These are phyloP conservation scores for Labia minor DNA, from an alignment of 2,888 invertebrate genomes.

Conservation along the genomic window DNA sequence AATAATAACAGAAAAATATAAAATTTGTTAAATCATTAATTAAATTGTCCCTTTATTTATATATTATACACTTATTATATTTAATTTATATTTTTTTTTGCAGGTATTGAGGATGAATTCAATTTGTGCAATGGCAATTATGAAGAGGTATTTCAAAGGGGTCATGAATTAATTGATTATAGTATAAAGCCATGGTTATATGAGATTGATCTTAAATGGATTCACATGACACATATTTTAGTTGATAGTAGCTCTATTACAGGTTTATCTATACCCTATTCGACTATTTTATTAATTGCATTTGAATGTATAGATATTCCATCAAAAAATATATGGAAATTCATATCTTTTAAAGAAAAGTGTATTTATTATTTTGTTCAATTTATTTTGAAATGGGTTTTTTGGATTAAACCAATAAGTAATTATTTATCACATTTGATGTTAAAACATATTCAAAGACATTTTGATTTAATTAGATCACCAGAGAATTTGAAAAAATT, in stretches of 20 bases:
- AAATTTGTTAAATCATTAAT: too few species aligned
- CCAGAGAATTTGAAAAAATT: too few species aligned
- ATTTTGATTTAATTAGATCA: too few species aligned
- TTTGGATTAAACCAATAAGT: too few species aligned
- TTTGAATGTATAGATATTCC: background rate
- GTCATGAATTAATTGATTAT: slow-evolving; percentile 30
- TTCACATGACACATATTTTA: slow-evolving; percentile 37
- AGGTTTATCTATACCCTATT: background rate
- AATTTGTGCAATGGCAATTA: slow-evolving; percentile 37
- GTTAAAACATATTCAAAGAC: too few species aligned
- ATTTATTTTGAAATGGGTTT: too few species aligned
- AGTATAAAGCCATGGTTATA: slow-evolving; percentile 34
- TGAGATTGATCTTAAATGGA: slow-evolving; percentile 34
- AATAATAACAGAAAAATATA: too few species aligned
- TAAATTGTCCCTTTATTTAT: too few species aligned
- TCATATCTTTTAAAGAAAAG: background rate
- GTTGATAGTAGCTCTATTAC: slow-evolving; percentile 33
- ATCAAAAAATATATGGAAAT: background rate
- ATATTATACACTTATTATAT: too few species aligned
- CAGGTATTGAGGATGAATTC: slow-evolving; percentile 28
- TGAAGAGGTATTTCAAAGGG: slow-evolving; percentile 32
- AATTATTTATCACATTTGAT: too few species aligned
- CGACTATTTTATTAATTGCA: background rate
- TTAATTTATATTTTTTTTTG: background rate
- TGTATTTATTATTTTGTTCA: too few species aligned